Percentiles rank a stretch among this genome's conserved stretches.
phyloP scores from a whole-genome alignment of 2,113 vertebrate species.

The Rana temporaria region DNA sequence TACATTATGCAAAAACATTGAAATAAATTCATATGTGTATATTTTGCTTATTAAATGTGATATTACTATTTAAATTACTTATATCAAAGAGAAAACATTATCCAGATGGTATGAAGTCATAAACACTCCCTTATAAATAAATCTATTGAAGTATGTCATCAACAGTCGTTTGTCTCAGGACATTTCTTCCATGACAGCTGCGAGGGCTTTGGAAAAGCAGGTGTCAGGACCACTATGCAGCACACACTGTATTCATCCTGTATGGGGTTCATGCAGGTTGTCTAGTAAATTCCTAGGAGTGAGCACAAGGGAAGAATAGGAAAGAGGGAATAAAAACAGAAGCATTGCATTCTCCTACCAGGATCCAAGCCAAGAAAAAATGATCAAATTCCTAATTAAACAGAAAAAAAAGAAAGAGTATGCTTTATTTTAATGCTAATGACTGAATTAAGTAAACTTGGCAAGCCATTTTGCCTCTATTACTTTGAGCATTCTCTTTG shows the following conservation, averaged over 20 bases:
- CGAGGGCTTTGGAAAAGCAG: constrained; percentile 69
- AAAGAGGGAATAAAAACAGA: constrained; percentile 56
- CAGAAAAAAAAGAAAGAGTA: constrained; percentile 58
- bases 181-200: constrained; percentile 75
- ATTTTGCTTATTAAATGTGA: constrained; percentile 45
- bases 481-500: constrained; percentile 47
- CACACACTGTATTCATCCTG: constrained; percentile 66
- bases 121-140: constrained; percentile 64
- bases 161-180: constrained; percentile 67
- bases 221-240: constrained; percentile 77
- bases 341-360: constrained; percentile 62
- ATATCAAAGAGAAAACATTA: constrained; percentile 59
- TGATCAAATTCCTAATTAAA: constrained; percentile 59
- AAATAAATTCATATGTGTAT: constrained; percentile 39
- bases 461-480: constrained; percentile 55
- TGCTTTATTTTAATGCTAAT: constrained; percentile 40
- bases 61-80: constrained; percentile 62
- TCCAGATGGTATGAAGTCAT: constrained; percentile 59
- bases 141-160: constrained; percentile 72
- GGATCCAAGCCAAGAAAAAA: constrained; percentile 67
- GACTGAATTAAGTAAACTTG: constrained; percentile 51
- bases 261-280: constrained; percentile 61
- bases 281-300: constrained; percentile 60
- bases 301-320: constrained; percentile 62
- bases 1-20: constrained; percentile 42